Conservation (phyloP, 2,797 vertebrate genomes). For the Thripadectes ignobilis region DNA sequence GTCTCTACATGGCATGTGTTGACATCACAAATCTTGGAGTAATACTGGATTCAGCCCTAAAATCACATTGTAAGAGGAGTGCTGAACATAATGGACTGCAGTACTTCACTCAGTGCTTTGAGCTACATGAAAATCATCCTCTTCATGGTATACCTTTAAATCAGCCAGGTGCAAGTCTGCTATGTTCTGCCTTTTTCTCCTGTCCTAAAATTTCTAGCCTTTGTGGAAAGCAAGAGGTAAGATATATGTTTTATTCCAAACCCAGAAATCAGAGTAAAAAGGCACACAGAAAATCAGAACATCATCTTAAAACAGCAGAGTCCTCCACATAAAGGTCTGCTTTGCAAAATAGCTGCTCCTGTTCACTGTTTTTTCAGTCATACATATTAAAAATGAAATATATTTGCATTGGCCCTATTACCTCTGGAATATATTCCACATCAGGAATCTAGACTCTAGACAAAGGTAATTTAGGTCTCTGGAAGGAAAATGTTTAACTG, state of each 20-base stretch:
- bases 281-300: slow-evolving; percentile 27
- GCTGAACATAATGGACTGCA: not conserved
- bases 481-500: slow-evolving; percentile 71
- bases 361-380: slow-evolving; percentile 48
- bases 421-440: slow-evolving; percentile 66
- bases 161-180: not conserved
- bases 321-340: slow-evolving; percentile 2
- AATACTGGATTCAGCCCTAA: not conserved
- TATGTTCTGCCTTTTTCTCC: not conserved
- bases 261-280: slow-evolving; percentile 42
- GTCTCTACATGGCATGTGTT: not conserved
- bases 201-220: slow-evolving; percentile 1
- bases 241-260: slow-evolving; percentile 32
- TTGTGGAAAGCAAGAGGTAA: not conserved
- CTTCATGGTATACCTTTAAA: slow-evolving; percentile 41
- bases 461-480: slow-evolving; percentile 61
- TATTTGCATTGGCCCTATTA: slow-evolving; percentile 68
- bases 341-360: slow-evolving; percentile 43
- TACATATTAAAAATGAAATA: slow-evolving; percentile 66
- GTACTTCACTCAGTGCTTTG: slow-evolving; percentile 9
- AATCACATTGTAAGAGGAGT: not conserved
- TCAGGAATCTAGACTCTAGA: slow-evolving; percentile 47
- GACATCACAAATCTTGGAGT: not conserved
- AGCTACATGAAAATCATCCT: not conserved
- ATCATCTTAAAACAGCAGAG: slow-evolving; percentile 25